Conservation (phyloP, 2,797 vertebrate genomes). For the Notamacropus eugenii region DNA sequence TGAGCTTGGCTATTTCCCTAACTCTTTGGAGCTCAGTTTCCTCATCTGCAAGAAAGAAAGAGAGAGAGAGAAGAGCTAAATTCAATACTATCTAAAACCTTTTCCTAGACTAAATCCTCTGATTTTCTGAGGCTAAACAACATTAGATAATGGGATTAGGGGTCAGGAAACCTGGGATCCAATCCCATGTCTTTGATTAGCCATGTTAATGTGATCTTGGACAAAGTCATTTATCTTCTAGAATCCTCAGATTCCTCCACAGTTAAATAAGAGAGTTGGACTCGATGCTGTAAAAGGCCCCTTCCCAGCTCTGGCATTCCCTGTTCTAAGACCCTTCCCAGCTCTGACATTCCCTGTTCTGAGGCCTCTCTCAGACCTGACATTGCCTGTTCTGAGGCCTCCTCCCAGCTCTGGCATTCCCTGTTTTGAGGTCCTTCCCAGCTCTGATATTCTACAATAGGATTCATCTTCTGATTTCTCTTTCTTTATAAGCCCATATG, state of each 20-base stretch:
- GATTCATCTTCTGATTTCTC: background rate
- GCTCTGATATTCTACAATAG: background rate
- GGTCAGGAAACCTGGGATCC: background rate
- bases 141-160: background rate
- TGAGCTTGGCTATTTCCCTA: background rate
- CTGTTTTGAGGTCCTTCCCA: background rate
- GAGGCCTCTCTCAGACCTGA: background rate
- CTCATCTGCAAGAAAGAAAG: background rate
- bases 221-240: fast-evolving
- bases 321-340: background rate
- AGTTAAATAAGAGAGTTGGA: background rate
- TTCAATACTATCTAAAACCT: background rate
- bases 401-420: too few species aligned
- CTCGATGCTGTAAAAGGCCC: background rate
- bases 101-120: background rate
- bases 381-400: background rate
- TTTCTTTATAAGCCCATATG: background rate
- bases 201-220: background rate
- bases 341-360: background rate
- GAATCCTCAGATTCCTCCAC: background rate
- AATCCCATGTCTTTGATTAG: background rate
- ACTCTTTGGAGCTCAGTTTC: background rate
- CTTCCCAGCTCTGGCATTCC: background rate
- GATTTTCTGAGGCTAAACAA: background rate
- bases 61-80: background rate